Conservation (phyloP, 1,140 invertebrate genomes). For the Drosophila obscura region DNA sequence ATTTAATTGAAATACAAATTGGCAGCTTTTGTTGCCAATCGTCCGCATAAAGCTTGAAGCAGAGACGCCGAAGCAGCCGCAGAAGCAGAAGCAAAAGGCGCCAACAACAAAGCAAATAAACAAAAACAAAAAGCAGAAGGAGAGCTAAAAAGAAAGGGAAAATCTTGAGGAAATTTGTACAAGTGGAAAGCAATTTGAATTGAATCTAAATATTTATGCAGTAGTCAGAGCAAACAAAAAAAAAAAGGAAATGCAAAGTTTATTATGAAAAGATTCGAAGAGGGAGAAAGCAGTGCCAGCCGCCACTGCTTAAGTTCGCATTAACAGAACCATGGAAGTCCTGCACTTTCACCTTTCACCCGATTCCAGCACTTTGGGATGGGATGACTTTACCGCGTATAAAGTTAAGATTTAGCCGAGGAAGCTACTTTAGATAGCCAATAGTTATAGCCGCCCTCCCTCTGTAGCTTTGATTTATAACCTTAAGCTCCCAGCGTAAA, state of each 20-base stretch:
- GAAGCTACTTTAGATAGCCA: no score
- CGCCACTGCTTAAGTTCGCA: no score
- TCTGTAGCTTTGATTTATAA: no score
- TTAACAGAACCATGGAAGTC: no score
- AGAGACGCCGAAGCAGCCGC: slow-evolving; percentile 26
- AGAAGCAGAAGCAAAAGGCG: slow-evolving; percentile 37
- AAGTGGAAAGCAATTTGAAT: slow-evolving; percentile 56
- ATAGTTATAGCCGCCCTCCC: no score
- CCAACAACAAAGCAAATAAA: slow-evolving; percentile 52
- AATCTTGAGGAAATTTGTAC: slow-evolving; percentile 20
- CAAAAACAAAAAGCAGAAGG: slow-evolving; percentile 23
- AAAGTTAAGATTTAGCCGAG: no score
- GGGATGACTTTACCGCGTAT: no score
- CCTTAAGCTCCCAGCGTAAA: no score
- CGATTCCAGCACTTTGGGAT: no score
- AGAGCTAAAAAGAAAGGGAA: background rate
- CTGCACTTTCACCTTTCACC: no score
- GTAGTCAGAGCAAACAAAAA: slow-evolving; percentile 29
- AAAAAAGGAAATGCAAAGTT: slow-evolving; percentile 13
- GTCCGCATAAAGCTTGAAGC: slow-evolving; percentile 40
- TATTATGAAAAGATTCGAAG: slow-evolving; percentile 1
- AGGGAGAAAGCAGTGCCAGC: no score
- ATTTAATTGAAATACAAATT: slow-evolving; percentile 78
- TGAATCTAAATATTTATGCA: slow-evolving; percentile 64
- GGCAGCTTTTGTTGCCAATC: slow-evolving; percentile 64